phyloP scores from a whole-genome alignment of 2,797 vertebrate species.

The Chelidonichthys spinosus region DNA sequence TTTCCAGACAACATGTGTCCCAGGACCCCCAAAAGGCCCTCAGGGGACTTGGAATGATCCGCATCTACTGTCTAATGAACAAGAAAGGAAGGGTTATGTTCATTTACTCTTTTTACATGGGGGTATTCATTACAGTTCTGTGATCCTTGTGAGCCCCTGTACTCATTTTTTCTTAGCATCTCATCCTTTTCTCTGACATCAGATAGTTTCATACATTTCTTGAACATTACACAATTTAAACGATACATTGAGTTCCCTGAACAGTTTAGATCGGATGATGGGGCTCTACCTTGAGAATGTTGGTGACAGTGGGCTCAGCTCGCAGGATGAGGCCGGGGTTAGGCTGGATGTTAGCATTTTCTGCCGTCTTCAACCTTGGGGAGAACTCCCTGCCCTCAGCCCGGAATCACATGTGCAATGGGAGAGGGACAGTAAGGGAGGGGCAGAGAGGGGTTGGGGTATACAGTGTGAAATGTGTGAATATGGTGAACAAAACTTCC shows the following conservation, averaged over 20 bases:
- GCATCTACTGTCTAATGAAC: conserved; percentile 93
- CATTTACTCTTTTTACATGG: background rate
- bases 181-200: background rate
- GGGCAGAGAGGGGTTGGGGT: background rate
- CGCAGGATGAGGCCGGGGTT: conserved; percentile 96
- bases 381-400: conserved; percentile 91
- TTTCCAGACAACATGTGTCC: conserved; percentile 99
- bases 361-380: conserved; percentile 91
- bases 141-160: background rate
- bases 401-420: conserved; percentile 78
- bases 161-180: background rate
- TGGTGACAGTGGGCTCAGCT: conserved; percentile 97
- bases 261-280: background rate
- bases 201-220: background rate
- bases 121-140: background rate
- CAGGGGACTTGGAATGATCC: conserved; percentile 97
- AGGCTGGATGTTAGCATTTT: conserved; percentile 97
- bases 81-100: background rate
- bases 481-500: conserved; percentile 17
- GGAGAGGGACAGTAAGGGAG: conserved; percentile 35
- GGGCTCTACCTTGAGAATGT: conserved; percentile 92
- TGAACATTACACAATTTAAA: background rate
- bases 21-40: conserved; percentile 94
- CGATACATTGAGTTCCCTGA: background rate
- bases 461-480: conserved; percentile 26